These are phyloP conservation scores for Belonocnema kinseyi DNA, from an alignment of 1,140 invertebrate genomes.

Conservation along the genomic window DNA sequence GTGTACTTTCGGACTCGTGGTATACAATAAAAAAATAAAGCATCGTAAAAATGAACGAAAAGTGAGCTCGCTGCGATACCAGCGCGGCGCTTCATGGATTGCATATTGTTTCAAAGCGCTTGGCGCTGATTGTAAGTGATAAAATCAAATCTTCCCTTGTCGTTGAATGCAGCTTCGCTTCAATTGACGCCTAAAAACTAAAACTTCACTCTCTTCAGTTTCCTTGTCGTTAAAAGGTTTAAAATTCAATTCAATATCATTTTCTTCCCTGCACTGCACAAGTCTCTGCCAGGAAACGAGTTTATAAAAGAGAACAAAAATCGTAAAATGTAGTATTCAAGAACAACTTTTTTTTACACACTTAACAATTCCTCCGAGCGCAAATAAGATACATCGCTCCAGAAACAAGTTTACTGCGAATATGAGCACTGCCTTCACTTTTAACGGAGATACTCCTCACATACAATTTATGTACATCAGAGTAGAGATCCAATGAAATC, in stretches of 20 bases:
- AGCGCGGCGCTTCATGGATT: background rate
- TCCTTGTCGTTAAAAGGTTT: constrained; percentile 6
- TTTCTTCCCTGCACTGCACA: no score
- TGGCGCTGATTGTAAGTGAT: no score
- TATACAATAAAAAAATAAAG: constrained; percentile 60
- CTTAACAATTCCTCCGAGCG: constrained; percentile 2
- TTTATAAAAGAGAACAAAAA: background rate
- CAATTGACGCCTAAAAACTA: no score
- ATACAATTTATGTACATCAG: constrained; percentile 9
- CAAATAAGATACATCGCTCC: background rate
- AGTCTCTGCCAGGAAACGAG: no score
- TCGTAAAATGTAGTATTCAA: background rate
- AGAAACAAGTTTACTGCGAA: background rate
- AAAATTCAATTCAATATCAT: background rate
- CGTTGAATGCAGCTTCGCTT: no score
- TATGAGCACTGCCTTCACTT: constrained; percentile 11
- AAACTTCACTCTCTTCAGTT: no score
- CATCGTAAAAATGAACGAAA: constrained; percentile 63
- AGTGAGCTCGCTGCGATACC: constrained; percentile 13
- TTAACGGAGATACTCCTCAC: background rate
- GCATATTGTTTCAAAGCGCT: background rate
- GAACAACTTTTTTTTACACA: background rate
- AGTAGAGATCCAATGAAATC: background rate
- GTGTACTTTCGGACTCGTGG: constrained; percentile 56
- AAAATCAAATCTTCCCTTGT: no score